Base-by-base conservation (phyloP, 2,797 vertebrate genomes). In the Silurus aristotelis region DNA sequence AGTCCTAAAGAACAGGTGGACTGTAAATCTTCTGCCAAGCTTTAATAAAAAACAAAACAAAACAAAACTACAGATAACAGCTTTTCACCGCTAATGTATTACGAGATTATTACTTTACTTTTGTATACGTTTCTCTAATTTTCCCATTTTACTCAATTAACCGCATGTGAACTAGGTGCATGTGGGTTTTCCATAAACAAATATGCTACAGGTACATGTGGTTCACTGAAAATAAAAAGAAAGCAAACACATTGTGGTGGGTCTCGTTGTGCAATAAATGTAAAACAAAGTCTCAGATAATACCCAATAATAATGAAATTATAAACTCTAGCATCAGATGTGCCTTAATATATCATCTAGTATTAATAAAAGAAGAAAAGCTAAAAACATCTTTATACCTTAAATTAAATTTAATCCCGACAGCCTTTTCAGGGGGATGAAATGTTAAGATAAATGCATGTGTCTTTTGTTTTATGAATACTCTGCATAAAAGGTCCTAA, bases 381-480 rank as follows among this genome's bases (percentile, higher is more conserved):
- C 78, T 77, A 84, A 87, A 81, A 84, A 77, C 63, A 70, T 86
- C 66, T 82, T 87, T 82, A 87, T 61, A 67, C 55, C 83, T 77
- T 58, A 81, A 86, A 84, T 85, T 90, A 79, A 87, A 87, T 86
- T 86, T 79, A 81, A 82, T 79, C 31, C 73, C 55, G 67, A 87
- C 64, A 83, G 89, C 77, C 80, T 82, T 80, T 89, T 83, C 73
- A 77, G 48, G 79, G 85, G 85, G 85, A 86, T 76, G 58, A 81
- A 88, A 88, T 80, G 80, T 79, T 83, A 84, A 85, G 84, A 89
- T 84, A 60, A 86, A 90, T 88, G 88, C 27, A 64, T 84, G 70
- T 83, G 68, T 83, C 86, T 82, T 89, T 88, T 88, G 83, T 88
- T 88, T 88, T 88, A 88, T 86, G 84, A 88, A 87, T 84, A 73